Base-by-base conservation (phyloP, 2,797 vertebrate species). In the Gallinago stenura region DNA sequence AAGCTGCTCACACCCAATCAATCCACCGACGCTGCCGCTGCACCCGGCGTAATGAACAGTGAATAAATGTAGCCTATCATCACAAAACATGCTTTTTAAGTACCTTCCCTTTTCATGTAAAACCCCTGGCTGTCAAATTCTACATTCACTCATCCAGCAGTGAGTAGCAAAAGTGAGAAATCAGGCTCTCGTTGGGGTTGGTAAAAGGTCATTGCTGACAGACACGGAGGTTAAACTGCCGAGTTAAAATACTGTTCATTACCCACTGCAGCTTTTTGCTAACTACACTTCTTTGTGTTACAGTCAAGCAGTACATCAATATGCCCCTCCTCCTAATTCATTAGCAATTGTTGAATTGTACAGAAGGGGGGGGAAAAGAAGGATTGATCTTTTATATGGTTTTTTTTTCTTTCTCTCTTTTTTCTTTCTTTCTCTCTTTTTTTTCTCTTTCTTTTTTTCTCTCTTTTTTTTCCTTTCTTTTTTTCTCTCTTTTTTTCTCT, bases 201-300 rank as follows among this genome's bases (percentile, higher is more conserved):
- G 98, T 98, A 98, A 99, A 99, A 99, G 99, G 99, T 99, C 99
- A 99, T 98, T 97, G 96, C 98, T 99, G 99, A 99, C 99, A 99
- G 99, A 98, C 99, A 98, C 68, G 95, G 99, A 99, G 99, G 99
- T 99, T 99, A 99, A 99, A 99, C 99, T 99, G 99, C 99, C 97
- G 98, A 99, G 98, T 99, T 99, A 99, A 99, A 99, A 99, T 99
- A 99, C 99, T 99, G 99, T 99, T 99, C 99, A 99, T 99, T 99
- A 99, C 99, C 98, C 98, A 98, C 98, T 97, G 97, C 98, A 99
- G 99, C 98, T 98, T 99, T 98, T 99, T 99, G 98, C 98, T 99
- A 99, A 99, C 99, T 99, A 99, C 98, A 98, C 98, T 97, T 99
- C 99, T 99, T 99, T 99, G 98, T 99, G 98, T 99, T 99, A 98